Percentiles rank a stretch among this genome's conserved stretches.
Conservation (phyloP, 2,797 vertebrate species). For the Otus scops region DNA sequence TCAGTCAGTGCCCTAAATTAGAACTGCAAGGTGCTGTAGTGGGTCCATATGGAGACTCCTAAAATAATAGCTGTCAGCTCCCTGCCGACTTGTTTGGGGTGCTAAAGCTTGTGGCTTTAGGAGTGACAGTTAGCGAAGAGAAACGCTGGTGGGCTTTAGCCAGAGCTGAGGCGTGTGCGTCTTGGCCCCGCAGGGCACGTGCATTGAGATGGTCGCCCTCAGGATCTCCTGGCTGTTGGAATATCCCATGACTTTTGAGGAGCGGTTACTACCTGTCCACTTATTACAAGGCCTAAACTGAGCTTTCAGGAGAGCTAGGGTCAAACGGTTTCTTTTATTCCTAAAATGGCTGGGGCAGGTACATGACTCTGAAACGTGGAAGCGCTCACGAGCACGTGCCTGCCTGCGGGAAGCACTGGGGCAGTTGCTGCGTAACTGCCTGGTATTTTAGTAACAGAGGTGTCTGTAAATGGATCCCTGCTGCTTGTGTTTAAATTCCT, state of each 20-base stretch:
- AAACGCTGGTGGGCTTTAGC: not conserved
- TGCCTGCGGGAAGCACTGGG: not conserved
- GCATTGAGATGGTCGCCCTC: accelerated
- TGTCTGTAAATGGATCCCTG: not conserved
- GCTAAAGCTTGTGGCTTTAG: constrained; percentile 14
- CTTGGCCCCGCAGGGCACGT: not conserved
- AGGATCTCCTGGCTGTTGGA: not conserved
- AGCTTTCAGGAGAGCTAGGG: not conserved
- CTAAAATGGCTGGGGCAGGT: not conserved
- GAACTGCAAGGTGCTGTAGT: constrained; percentile 9
- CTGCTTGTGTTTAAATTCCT: not conserved
- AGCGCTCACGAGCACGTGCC: accelerated
- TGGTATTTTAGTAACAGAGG: accelerated
- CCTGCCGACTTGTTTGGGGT: constrained; percentile 14
- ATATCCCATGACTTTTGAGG: accelerated
- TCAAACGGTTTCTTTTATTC: not conserved
- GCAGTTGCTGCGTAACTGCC: not conserved
- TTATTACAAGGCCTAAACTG: not conserved
- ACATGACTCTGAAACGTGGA: accelerated
- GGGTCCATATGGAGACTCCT: constrained; percentile 58
- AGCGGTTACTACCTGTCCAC: accelerated
- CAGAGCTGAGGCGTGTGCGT: not conserved
- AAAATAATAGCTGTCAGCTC: constrained; percentile 55
- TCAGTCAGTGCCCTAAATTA: constrained; percentile 36
- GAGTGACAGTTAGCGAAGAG: not conserved